Conservation (phyloP, 2,113 vertebrate genomes). For the Dipodomys merriami region DNA sequence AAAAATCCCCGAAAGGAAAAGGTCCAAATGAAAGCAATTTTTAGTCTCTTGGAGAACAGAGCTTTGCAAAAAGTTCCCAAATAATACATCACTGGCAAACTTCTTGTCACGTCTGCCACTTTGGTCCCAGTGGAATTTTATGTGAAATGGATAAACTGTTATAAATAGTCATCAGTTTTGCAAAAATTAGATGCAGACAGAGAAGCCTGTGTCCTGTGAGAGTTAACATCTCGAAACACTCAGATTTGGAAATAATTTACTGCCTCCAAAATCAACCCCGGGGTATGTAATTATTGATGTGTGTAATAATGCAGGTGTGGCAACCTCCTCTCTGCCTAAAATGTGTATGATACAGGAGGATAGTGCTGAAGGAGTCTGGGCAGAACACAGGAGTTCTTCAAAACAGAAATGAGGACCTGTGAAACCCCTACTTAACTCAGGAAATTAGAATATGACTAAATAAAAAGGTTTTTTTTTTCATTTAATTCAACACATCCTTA, state of each 20-base stretch:
- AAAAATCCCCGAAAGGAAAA: not conserved
- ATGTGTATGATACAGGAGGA: not conserved
- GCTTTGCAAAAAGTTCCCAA: not conserved
- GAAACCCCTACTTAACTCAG: not conserved
- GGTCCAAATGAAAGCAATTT: constrained; percentile 13
- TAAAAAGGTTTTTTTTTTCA: not conserved
- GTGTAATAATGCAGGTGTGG: not conserved
- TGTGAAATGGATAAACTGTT: constrained; percentile 58
- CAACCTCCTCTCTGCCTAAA: not conserved
- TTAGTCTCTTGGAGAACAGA: constrained; percentile 14
- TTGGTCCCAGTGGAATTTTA: constrained; percentile 40
- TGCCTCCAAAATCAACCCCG: not conserved
- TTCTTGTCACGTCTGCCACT: constrained; percentile 50
- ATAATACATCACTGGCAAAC: constrained; percentile 31
- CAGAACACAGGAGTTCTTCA: not conserved
- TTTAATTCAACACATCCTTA: not conserved
- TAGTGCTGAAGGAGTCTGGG: not conserved
- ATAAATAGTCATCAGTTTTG: constrained; percentile 57
- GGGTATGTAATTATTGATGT: not conserved
- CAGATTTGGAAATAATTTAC: constrained; percentile 52
- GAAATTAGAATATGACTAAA: not conserved
- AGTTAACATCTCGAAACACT: constrained; percentile 26
- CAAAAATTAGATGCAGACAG: constrained; percentile 58
- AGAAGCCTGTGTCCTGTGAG: constrained; percentile 38
- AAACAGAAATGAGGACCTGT: not conserved